phyloP scores from a whole-genome alignment of 2,797 vertebrate genomes.

The Zalophus californianus region DNA sequence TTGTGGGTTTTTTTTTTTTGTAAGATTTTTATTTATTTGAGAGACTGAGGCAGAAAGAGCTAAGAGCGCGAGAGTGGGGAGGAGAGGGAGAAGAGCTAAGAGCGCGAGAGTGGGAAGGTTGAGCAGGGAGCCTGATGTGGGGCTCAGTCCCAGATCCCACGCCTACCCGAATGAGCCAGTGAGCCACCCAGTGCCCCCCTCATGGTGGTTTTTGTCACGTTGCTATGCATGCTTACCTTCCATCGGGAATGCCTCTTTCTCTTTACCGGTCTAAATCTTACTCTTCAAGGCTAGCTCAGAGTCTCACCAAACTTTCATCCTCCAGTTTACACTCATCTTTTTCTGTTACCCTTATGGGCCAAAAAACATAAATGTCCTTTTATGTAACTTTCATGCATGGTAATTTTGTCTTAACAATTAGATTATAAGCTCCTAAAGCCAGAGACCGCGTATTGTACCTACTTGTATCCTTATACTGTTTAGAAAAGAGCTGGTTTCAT shows the following conservation, averaged over 20 bases:
- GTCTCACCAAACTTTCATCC: background rate
- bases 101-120: too few relatives aligned
- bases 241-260: background rate
- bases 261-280: slow-evolving; percentile 44
- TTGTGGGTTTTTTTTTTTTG: background rate
- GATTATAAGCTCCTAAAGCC: background rate
- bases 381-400: background rate
- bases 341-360: background rate
- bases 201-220: background rate
- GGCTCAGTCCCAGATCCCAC: too few relatives aligned
- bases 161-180: too few relatives aligned
- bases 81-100: too few relatives aligned
- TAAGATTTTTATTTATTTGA: background rate
- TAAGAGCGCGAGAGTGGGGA: background rate
- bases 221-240: background rate
- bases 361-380: background rate
- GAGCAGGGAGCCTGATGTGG: too few relatives aligned
- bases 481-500: background rate
- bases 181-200: too few relatives aligned
- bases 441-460: slow-evolving; percentile 39
- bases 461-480: background rate
- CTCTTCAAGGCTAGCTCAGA: background rate
- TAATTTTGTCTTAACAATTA: slow-evolving; percentile 59
- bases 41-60: background rate
- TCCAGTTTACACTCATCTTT: slow-evolving; percentile 7